These are phyloP conservation scores for Phaenicophaeus curvirostris DNA, from an alignment of 2,797 vertebrate species.

Conservation along the genomic window DNA sequence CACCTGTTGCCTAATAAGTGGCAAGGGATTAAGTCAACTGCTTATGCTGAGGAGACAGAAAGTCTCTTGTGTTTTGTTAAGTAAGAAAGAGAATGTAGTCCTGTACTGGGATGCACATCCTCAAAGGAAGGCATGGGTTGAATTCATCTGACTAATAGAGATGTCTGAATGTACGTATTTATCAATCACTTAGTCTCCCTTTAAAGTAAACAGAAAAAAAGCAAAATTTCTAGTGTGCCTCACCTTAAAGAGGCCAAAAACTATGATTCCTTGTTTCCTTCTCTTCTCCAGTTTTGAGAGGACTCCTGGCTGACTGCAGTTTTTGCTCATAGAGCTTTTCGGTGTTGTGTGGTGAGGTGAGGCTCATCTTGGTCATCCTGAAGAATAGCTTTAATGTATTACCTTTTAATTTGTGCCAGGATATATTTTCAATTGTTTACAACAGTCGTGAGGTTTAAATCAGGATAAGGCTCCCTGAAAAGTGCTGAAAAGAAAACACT, in stretches of 20 bases:
- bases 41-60: background rate
- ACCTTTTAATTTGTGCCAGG: background rate
- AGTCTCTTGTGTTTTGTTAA: background rate
- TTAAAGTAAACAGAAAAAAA: background rate
- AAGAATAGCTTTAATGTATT: background rate
- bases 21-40: background rate
- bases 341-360: fast-evolving
- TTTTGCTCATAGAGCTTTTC: background rate
- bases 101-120: fast-evolving
- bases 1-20: background rate
- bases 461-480: background rate
- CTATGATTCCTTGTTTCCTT: background rate
- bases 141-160: background rate
- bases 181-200: background rate
- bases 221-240: background rate
- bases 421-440: background rate
- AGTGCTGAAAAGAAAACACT: background rate
- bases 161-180: background rate
- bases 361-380: background rate
- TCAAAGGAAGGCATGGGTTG: fast-evolving
- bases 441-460: background rate
- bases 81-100: background rate
- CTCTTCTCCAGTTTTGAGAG: fast-evolving
- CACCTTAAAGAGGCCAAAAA: background rate
- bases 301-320: background rate